Evolutionary conservation across 2,797 vertebrate species (phyloP).

Genomic region (Oceanodroma leucorhoa): DNA sequence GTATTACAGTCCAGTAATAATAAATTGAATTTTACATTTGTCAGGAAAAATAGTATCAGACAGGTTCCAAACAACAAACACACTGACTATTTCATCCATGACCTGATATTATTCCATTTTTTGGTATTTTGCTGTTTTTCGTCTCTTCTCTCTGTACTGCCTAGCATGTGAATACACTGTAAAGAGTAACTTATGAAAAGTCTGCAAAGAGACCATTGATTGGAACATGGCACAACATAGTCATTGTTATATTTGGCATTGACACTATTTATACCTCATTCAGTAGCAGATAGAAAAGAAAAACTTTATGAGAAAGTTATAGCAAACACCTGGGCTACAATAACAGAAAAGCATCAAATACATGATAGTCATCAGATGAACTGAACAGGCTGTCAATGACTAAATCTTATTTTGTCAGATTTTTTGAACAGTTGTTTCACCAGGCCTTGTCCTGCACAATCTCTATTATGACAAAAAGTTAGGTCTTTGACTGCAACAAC

Average conservation of each 20-base stretch:
- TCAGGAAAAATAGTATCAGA: slow-evolving; percentile 3
- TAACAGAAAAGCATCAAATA: neutral
- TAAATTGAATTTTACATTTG: neutral
- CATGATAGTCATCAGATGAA: neutral
- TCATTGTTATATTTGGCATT: neutral
- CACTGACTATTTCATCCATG: neutral
- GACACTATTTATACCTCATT: neutral
- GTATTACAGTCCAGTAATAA: neutral
- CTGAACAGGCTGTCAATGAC: neutral
- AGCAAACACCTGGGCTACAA: neutral
- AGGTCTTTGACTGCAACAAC: neutral
- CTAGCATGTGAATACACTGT: neutral
- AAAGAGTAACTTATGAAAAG: neutral
- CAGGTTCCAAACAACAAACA: slow-evolving; percentile 20
- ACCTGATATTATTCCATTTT: neutral
- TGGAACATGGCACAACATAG: neutral
- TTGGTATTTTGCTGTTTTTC: neutral
- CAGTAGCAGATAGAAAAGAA: neutral
- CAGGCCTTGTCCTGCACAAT: neutral
- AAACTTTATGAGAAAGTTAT: neutral
- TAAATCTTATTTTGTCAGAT: neutral
- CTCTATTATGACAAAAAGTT: neutral
- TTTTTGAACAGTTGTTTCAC: neutral
- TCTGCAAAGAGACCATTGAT: neutral
- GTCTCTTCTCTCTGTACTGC: neutral